These are phyloP conservation scores for Drosophila mercatorum DNA, from an alignment of 2,888 invertebrate species.

Conservation along the genomic window DNA sequence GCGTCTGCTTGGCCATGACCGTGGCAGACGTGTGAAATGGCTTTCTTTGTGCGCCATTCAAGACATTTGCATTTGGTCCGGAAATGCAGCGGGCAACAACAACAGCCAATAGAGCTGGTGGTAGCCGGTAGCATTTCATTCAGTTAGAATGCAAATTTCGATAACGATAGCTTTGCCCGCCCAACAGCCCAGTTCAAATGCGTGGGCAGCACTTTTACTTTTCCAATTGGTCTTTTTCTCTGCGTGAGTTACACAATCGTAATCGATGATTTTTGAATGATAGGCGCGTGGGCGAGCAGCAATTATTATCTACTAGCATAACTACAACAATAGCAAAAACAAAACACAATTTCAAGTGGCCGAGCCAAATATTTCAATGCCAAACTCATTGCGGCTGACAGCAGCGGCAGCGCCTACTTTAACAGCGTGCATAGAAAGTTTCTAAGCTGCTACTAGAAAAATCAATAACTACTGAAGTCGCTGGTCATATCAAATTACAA, in stretches of 20 bases:
- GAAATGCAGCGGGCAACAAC: slow-evolving; percentile 22
- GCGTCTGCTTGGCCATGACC: slow-evolving; percentile 21
- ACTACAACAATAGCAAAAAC: not conserved
- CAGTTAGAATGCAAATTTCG: slow-evolving; percentile 17
- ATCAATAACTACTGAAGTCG: slow-evolving; percentile 3
- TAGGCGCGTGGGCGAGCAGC: slow-evolving; percentile 38
- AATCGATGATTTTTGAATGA: slow-evolving; percentile 55
- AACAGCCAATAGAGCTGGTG: not conserved
- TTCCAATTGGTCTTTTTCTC: slow-evolving; percentile 1
- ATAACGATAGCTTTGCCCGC: slow-evolving; percentile 24
- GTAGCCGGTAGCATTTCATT: not conserved
- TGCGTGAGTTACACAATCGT: slow-evolving; percentile 44
- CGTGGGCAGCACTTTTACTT: slow-evolving; percentile 58
- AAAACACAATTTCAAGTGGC: slow-evolving; percentile 9
- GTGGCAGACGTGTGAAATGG: slow-evolving; percentile 29
- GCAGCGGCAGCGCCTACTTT: slow-evolving; percentile 15
- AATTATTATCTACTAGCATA: slow-evolving; percentile 26
- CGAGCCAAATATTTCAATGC: slow-evolving; percentile 45
- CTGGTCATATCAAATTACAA: not conserved
- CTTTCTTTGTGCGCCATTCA: slow-evolving; percentile 33
- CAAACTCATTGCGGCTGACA: slow-evolving; percentile 26
- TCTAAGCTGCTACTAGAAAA: slow-evolving; percentile 1
- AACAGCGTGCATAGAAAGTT: not conserved
- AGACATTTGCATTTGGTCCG: slow-evolving; percentile 5
- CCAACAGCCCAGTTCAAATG: not conserved